phyloP scores from a whole-genome alignment of 2,113 vertebrate genomes.

The Boleophthalmus pectinirostris region DNA sequence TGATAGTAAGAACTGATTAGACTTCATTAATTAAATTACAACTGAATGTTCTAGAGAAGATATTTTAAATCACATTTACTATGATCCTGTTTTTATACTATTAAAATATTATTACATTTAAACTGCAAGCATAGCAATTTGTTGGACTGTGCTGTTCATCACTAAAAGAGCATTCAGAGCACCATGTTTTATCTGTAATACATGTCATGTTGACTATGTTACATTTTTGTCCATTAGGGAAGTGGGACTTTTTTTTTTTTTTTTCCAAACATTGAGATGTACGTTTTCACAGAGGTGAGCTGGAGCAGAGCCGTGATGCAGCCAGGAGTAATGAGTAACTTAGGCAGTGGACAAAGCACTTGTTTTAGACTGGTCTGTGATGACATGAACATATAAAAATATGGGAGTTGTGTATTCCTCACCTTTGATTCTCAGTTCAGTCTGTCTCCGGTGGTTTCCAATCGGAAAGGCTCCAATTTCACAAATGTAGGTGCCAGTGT shows the following conservation, averaged over 20 bases:
- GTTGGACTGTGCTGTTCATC: not conserved
- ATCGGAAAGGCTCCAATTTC: conserved; percentile 46
- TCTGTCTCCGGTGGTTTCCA: conserved; percentile 26
- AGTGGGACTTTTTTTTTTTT: not conserved
- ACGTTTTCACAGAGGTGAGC: conserved; percentile 15
- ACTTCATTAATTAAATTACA: not conserved
- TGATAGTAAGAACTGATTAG: not conserved
- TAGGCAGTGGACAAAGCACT: conserved; percentile 13
- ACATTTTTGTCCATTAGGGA: not conserved
- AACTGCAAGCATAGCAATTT: not conserved
- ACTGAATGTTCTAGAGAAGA: not conserved
- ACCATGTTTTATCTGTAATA: not conserved
- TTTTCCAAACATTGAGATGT: conserved; percentile 6
- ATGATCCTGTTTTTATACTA: no score
- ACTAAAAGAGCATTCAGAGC: not conserved
- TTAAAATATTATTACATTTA: not conserved
- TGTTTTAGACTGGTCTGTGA: not conserved
- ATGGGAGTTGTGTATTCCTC: conserved; percentile 7
- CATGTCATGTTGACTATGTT: not conserved
- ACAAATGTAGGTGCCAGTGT: conserved; percentile 64
- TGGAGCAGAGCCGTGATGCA: conserved; percentile 24
- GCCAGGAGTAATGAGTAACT: conserved; percentile 29
- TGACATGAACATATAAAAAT: not conserved
- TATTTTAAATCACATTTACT: not conserved
- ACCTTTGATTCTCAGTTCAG: conserved; percentile 64